Percentiles rank a stretch among this genome's conserved stretches.
phyloP scores from a whole-genome alignment of 2,113 vertebrate species.

The Tachuris rubrigastra region DNA sequence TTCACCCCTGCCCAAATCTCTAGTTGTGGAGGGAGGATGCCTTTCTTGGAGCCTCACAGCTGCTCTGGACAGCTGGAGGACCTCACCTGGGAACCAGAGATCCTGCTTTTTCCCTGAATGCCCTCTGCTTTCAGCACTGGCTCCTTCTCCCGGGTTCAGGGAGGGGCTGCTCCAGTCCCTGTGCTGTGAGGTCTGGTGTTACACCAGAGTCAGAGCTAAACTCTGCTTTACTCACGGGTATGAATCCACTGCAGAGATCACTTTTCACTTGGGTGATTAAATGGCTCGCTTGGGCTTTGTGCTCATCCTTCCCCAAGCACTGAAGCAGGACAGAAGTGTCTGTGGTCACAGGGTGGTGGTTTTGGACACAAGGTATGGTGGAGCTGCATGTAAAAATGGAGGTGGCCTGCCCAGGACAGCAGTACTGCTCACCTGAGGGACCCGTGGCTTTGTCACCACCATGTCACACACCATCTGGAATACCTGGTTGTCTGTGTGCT shows the following conservation, averaged over 20 bases:
- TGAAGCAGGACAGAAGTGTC: background rate
- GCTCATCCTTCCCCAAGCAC: background rate
- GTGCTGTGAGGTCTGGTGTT: fast-evolving
- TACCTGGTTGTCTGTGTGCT: background rate
- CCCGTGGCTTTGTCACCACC: background rate
- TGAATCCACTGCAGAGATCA: background rate
- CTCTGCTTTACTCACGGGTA: fast-evolving
- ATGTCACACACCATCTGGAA: background rate
- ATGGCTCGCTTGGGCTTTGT: background rate
- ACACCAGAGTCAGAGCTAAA: background rate
- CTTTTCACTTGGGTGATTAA: background rate
- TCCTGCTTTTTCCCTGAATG: background rate
- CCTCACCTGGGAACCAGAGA: background rate
- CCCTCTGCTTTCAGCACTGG: background rate
- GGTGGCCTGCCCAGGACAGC: fast-evolving
- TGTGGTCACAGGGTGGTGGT: background rate
- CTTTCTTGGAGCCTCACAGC: background rate
- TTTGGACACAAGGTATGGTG: background rate
- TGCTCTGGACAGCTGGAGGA: background rate
- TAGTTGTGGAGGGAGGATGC: background rate
- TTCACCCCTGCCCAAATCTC: background rate
- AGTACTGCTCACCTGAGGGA: background rate
- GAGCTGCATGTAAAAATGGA: background rate
- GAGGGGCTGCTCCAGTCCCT: background rate
- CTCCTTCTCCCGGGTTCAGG: background rate